Conservation (phyloP, 2,888 invertebrate species). For the Folsomia candida region DNA sequence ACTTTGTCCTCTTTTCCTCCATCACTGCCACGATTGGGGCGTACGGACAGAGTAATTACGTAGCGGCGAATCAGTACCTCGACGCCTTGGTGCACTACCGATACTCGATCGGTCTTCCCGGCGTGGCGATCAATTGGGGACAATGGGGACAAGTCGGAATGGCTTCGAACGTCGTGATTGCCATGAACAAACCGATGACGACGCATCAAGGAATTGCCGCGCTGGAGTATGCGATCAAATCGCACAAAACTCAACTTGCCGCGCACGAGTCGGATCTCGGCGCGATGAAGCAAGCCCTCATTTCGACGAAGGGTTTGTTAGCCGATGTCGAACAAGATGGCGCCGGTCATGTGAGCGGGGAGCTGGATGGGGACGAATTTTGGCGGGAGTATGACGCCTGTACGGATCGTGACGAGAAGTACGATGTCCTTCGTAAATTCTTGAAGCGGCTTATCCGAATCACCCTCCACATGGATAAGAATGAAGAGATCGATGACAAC, state of each 20-base stretch:
- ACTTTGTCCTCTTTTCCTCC: slow-evolving; percentile 24
- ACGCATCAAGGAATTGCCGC: slow-evolving; percentile 16
- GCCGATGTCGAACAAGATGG: not conserved
- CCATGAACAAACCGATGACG: slow-evolving; percentile 14
- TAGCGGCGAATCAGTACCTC: slow-evolving; percentile 16
- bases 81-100: slow-evolving; percentile 20
- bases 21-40: slow-evolving; percentile 4
- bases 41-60: slow-evolving; percentile 18
- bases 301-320: not conserved
- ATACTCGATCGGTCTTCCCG: slow-evolving; percentile 16
- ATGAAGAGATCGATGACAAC: slow-evolving; percentile 26
- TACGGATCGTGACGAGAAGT: slow-evolving; percentile 14
- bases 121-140: slow-evolving; percentile 24
- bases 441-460: slow-evolving; percentile 13
- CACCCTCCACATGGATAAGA: slow-evolving; percentile 22
- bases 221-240: slow-evolving; percentile 3
- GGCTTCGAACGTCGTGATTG: slow-evolving; percentile 19
- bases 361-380: slow-evolving; percentile 25
- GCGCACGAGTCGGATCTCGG: slow-evolving; percentile 11
- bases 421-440: slow-evolving; percentile 15
- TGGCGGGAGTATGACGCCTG: slow-evolving; percentile 25
- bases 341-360: not conserved
- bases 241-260: not conserved
- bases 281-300: not conserved
- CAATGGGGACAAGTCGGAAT: slow-evolving; percentile 31